Percentiles rank a stretch among this genome's conserved stretches.
These are phyloP conservation scores for Rhopalosiphum nymphaeae DNA, from an alignment of 2,888 invertebrate species.

Conservation along the genomic window DNA sequence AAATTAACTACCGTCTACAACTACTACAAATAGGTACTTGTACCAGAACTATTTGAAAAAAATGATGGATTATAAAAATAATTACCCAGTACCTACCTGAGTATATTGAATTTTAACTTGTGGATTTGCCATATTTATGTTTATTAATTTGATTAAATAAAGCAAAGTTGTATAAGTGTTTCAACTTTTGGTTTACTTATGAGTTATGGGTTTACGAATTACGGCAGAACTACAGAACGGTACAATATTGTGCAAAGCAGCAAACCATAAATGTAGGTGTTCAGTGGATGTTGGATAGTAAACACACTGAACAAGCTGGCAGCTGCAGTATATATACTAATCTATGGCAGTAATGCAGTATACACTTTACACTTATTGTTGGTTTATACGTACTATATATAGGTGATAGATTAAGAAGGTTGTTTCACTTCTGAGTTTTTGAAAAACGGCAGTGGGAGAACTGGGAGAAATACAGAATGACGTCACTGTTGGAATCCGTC, in stretches of 20 bases:
- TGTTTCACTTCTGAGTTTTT: too few species aligned
- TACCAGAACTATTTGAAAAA: not conserved
- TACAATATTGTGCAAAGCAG: not conserved
- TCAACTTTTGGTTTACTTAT: not conserved
- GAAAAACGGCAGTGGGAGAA: too few species aligned
- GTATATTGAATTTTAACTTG: not conserved
- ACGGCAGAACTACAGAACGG: not conserved
- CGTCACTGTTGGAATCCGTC: too few species aligned
- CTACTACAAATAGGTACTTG: too few species aligned
- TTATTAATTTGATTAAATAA: slow-evolving; percentile 4
- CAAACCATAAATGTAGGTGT: not conserved
- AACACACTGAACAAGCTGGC: not conserved
- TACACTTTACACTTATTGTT: not conserved
- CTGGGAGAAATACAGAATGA: too few species aligned
- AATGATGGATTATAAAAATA: not conserved
- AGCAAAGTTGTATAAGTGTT: not conserved
- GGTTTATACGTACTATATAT: too few species aligned
- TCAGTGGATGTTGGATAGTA: not conserved
- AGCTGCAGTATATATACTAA: too few species aligned
- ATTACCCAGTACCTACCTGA: not conserved
- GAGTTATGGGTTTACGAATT: not conserved
- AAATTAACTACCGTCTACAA: too few species aligned
- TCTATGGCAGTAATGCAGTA: too few species aligned
- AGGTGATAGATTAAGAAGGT: too few species aligned
- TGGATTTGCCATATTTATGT: not conserved